These are phyloP conservation scores for Stictocephala bisonia DNA, from an alignment of 2,888 invertebrate genomes.

Conservation along the genomic window DNA sequence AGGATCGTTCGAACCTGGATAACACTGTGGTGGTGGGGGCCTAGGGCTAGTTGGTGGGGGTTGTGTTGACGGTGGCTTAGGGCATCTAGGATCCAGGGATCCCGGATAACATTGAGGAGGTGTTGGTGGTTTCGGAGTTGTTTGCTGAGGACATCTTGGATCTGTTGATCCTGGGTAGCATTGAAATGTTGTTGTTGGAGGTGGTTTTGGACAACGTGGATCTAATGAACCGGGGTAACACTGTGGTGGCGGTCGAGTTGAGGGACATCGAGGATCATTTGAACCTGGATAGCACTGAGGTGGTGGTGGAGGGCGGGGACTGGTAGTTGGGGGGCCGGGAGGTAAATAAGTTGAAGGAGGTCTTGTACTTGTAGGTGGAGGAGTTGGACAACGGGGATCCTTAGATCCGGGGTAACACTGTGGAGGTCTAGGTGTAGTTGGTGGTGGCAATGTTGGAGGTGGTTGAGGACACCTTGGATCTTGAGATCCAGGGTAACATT, in stretches of 20 bases:
- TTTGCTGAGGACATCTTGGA: conserved; percentile 57
- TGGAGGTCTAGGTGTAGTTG: too few relatives aligned
- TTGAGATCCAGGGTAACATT: conserved; percentile 54
- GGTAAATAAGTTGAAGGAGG: conserved; percentile 52
- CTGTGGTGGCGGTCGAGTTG: conserved; percentile 62
- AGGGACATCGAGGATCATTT: conserved; percentile 61
- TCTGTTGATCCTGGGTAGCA: conserved; percentile 64
- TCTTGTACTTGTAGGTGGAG: conserved; percentile 44
- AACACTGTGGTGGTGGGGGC: conserved; percentile 50
- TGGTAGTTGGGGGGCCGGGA: conserved; percentile 54
- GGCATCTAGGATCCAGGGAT: conserved; percentile 62
- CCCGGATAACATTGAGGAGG: conserved; percentile 62
- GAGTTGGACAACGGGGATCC: conserved; percentile 51
- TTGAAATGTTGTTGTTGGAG: conserved; percentile 41
- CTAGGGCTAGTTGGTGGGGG: conserved; percentile 54
- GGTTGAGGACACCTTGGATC: conserved; percentile 55
- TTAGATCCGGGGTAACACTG: conserved; percentile 54
- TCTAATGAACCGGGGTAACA: conserved; percentile 62
- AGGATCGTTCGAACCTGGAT: conserved; percentile 53
- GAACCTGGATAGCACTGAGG: conserved; percentile 62
- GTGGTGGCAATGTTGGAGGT: conserved; percentile 48
- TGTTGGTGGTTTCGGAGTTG: conserved; percentile 50
- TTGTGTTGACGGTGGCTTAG: conserved; percentile 56
- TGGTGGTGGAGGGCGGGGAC: conserved; percentile 55
- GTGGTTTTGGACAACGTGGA: conserved; percentile 59